Base-by-base conservation (phyloP, 2,888 invertebrate genomes). In the Bembecia ichneumoniformis region DNA sequence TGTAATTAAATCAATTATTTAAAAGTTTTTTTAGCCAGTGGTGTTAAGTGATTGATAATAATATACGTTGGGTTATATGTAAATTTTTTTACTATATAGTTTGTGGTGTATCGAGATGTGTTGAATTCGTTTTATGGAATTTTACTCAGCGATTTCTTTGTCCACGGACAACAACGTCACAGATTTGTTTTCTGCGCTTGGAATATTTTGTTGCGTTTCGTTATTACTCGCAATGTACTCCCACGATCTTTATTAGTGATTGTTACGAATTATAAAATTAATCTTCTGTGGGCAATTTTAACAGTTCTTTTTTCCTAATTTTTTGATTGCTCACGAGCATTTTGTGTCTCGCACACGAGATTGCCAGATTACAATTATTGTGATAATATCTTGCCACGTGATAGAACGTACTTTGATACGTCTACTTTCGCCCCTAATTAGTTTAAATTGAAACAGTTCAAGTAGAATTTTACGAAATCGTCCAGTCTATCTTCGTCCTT, bases 401-500 rank as follows among this genome's bases (percentile, higher is more conserved):
- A 62, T 55, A 56, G 52, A 58, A 64, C 65, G 74, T 60, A 66
- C 64, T 67, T 67, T 58, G 65, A 74, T 60, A 66, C 64, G 68
- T 67, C 58, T 65, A 69, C 67, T 71, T 72, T 71, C 56, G 64
- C 71, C 74, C 68, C 16, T 60, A 28, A 56, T 63, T 59, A 51
- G 53, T 60, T 64, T 52, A 49, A 52, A 52, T 51, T 28, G 2
- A 28, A 28, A 5, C 28, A 50, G 60, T 61, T 64, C 68, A 64
- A 68, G 65, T 73, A 70, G 66, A 59, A 58, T 62, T 70, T 69
- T 69, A 76, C 66, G 62, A 74, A 81, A 80, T 82, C 84, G 84
- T 86, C 86, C 86, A 86, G 73, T 71, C 64, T 76, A 83, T 82
- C 83, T 86, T 86, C 87, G 87, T 87, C 87, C 87, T 82, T 69